phyloP scores from a whole-genome alignment of 2,888 invertebrate genomes.

The Desoria tigrina region DNA sequence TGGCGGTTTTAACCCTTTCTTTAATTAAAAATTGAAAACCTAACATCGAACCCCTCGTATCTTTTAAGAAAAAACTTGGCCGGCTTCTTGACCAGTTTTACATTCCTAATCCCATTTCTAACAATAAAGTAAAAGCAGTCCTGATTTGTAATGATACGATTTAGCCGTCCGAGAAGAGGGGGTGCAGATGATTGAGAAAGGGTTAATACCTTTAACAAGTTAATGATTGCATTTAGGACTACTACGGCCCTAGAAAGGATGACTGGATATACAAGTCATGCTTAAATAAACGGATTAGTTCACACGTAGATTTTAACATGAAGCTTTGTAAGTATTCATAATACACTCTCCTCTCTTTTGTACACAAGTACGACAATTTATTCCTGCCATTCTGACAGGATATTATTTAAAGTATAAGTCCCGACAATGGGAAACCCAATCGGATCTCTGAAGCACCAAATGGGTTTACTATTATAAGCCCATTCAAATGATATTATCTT shows the following conservation, averaged over 20 bases:
- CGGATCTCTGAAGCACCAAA: conserved; percentile 8
- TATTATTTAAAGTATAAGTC: conserved; percentile 17
- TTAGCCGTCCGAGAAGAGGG: too few relatives aligned
- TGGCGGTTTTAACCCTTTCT: too few relatives aligned
- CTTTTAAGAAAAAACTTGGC: too few relatives aligned
- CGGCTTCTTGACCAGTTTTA: too few relatives aligned
- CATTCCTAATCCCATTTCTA: too few relatives aligned
- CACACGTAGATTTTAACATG: conserved; percentile 32
- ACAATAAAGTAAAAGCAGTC: too few relatives aligned
- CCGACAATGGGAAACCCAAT: conserved; percentile 20
- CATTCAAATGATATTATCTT: conserved; percentile 16
- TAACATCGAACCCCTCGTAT: too few relatives aligned
- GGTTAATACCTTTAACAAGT: background rate
- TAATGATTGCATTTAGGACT: background rate
- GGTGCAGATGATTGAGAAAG: background rate
- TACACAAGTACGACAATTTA: conserved; percentile 5
- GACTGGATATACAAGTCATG: conserved; percentile 29
- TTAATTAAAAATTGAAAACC: too few relatives aligned
- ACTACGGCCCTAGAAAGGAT: conserved; percentile 3
- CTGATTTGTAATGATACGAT: too few relatives aligned
- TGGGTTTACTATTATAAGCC: conserved; percentile 21
- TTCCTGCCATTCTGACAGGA: conserved; percentile 14
- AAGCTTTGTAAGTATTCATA: conserved; percentile 3
- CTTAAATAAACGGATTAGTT: conserved; percentile 44
- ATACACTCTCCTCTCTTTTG: conserved; percentile 1